Percentiles rank a stretch among this genome's conserved stretches.
These are phyloP conservation scores for Brachyptera risi DNA, from an alignment of 2,888 invertebrate genomes.

Conservation along the genomic window DNA sequence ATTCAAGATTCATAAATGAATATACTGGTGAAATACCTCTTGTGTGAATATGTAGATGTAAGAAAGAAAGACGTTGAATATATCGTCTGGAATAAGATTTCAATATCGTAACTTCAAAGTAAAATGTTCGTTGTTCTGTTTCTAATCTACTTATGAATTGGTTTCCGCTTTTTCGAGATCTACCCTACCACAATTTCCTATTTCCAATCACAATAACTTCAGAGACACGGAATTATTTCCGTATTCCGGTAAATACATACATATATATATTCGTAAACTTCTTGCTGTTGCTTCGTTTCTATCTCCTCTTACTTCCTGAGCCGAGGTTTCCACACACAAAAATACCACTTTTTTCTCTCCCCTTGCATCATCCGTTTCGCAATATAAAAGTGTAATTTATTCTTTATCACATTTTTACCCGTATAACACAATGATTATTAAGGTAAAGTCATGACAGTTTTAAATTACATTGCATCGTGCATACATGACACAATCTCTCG, in stretches of 20 bases:
- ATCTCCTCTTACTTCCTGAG: background rate
- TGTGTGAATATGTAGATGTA: too few relatives aligned
- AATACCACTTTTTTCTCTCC: too few relatives aligned
- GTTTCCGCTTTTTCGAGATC: background rate
- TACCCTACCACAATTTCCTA: constrained; percentile 5
- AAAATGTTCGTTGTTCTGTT: background rate
- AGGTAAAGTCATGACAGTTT: too few relatives aligned
- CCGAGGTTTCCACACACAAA: background rate
- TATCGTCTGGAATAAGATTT: background rate
- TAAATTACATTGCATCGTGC: too few relatives aligned
- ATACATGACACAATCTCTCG: too few relatives aligned
- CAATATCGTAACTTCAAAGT: background rate
- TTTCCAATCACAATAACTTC: constrained; percentile 1
- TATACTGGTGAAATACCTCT: too few relatives aligned
- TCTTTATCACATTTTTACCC: too few relatives aligned
- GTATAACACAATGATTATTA: too few relatives aligned
- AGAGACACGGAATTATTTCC: constrained; percentile 10
- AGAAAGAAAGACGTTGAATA: too few relatives aligned
- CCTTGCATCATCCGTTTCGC: background rate
- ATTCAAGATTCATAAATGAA: too few relatives aligned
- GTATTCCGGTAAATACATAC: constrained; percentile 1
- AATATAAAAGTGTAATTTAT: background rate
- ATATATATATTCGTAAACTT: background rate
- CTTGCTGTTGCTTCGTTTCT: background rate
- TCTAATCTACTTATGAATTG: constrained; percentile 2